Base-by-base conservation (phyloP, 2,888 invertebrate species). In the Athalia cordata region DNA sequence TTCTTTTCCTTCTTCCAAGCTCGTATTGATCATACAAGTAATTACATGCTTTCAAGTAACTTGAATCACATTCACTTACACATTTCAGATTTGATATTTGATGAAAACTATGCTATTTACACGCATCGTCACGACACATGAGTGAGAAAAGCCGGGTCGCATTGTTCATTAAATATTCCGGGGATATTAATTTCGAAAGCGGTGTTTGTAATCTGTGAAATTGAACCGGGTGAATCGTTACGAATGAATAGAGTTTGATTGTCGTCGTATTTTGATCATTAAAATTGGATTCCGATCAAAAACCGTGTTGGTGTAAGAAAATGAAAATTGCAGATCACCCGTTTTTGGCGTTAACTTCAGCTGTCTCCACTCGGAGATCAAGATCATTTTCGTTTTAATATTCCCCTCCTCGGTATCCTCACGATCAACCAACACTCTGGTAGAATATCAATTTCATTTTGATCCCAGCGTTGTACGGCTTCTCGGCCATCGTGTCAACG, bases 361-460 rank as follows among this genome's bases (percentile, higher is more conserved):
- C 72, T 72, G 72, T 72, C 72, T 59, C 47, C 72, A 45, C 72
- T 15, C 57, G 72, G 57, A 47, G 57, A 72, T 72, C 57, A 47
- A 59, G 47, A 72, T 59, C 57, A 72, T 72, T 72, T n/a, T n/a
- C 72, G 72, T 72, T 45, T 59, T 72, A 57, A 29, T 29, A 29
- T 1, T 72, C 45, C 72, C 72, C 72, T 72, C 47, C 72, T 72
- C 59, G 13, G 59, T 72, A 72, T 72, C 72, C 59, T 8, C 59
- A 59, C 72, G 72, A 72, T 72, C 72, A 72, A 59, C 72, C 72
- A 13, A 52, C 72, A 59, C 72, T 72, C 72, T 72, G 52, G 29
- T 59, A 59, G 72, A 72, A 72, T 72, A 72, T 72, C 72, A 72
- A 72, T 59, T 72, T 72, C 72, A 72, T 72, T 72, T 59, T 72